Evolutionary conservation across 2,113 vertebrate species (phyloP).

Genomic region (Gavialis gangeticus): DNA sequence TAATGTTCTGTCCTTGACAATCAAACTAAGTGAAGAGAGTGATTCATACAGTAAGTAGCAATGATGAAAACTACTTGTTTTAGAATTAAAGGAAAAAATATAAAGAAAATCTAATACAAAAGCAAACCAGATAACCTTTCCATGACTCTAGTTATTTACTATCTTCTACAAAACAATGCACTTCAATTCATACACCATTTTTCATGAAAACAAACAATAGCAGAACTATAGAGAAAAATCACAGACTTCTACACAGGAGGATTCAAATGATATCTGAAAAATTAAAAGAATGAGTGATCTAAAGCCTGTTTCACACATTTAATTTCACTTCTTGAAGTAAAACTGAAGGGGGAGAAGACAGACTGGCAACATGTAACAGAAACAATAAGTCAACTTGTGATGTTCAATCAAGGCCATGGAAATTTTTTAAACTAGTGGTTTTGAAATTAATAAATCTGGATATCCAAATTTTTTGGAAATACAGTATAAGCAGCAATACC

Average conservation of each 20-base stretch:
- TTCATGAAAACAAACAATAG: fast-evolving
- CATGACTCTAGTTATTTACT: background rate
- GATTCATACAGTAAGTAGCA: slow-evolving; percentile 17
- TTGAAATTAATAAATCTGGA: background rate
- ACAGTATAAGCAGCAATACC: background rate
- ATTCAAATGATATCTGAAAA: background rate
- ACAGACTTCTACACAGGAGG: background rate
- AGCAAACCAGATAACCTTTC: background rate
- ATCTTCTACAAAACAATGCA: background rate
- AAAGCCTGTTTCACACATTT: background rate
- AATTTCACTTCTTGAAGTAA: fast-evolving
- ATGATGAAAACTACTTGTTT: slow-evolving; percentile 26
- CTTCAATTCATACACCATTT: background rate
- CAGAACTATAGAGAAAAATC: background rate
- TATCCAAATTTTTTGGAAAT: background rate
- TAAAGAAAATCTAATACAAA: background rate
- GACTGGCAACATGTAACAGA: background rate
- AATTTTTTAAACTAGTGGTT: background rate
- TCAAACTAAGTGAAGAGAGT: background rate
- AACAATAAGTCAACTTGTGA: background rate
- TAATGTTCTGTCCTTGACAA: background rate
- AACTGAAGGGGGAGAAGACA: background rate
- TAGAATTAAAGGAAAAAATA: background rate
- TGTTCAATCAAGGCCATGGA: background rate
- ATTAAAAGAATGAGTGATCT: background rate